Conservation (phyloP, 1,140 invertebrate genomes). For the Argopecten irradians region DNA sequence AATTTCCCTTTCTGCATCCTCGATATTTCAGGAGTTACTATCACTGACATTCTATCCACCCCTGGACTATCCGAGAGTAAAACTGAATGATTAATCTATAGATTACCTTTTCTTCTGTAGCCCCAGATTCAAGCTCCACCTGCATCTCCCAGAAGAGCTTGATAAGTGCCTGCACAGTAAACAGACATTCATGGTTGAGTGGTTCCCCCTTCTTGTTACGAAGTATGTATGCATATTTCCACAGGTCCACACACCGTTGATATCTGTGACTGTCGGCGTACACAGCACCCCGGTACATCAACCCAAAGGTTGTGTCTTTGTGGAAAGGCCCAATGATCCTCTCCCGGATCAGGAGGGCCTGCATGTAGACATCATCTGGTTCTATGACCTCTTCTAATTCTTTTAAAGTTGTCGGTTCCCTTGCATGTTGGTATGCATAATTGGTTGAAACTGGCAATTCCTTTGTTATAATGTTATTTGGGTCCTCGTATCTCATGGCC, state of each 20-base stretch:
- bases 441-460: constrained; percentile 44
- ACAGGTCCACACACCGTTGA: constrained; percentile 91
- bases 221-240: constrained; percentile 92
- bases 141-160: constrained; percentile 92
- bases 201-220: constrained; percentile 85
- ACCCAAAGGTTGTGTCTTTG: constrained; percentile 96
- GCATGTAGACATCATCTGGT: constrained; percentile 96
- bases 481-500: constrained; percentile 82
- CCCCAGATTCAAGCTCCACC: constrained; percentile 63
- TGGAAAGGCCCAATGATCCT: constrained; percentile 94
- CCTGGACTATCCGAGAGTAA: no score
- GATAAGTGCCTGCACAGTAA: constrained; percentile 93
- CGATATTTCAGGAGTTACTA: no score
- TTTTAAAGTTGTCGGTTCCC: constrained; percentile 86
- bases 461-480: constrained; percentile 82
- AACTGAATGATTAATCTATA: constrained; percentile 77
- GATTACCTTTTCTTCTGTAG: constrained; percentile 81
- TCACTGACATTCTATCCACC: no score
- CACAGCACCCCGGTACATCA: constrained; percentile 93
- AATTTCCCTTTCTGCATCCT: no score
- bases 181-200: constrained; percentile 92
- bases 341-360: constrained; percentile 93
- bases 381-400: constrained; percentile 92
- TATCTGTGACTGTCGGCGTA: constrained; percentile 94
- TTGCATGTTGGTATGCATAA: constrained; percentile 88